Evolutionary conservation across 2,888 invertebrate genomes (phyloP), one percentile per base, ranked within the genome.

Genomic region (Erannis defoliaria): DNA sequence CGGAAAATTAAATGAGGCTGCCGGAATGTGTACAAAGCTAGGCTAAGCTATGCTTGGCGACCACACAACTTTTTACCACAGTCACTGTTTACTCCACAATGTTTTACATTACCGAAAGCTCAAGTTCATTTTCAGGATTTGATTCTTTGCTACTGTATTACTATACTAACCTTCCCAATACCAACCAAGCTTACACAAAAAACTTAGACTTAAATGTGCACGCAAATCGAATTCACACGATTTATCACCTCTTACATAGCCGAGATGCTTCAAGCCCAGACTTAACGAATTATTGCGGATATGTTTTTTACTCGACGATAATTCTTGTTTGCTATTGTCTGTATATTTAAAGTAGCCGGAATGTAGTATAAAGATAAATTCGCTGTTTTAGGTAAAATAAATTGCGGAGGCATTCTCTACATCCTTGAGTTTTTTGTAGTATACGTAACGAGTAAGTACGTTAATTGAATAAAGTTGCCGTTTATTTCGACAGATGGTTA

Each of bases 291-390:
- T 45, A 58, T 53, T 40, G 53, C 59, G 59, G 59, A 59, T 59
- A 40, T 48, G 46, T 61, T 61, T 60, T 61, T 61, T 50, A 35
- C 35, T 16, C 9, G 18, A 21, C 40, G 9, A 49, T 54, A 54
- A 54, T 40, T 58, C 38, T 26, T 60, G 40, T 58, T 38, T 49
- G 49, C 60, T 55, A 55, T 61, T 55, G 60, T 60, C 6, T 50
- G 54, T 19, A 49, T 60, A 55, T 60, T 49, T 50, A 50, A 43
- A 45, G 26, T 55, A 51, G 55, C 50, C 51, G 55, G 60, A 55
- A 45, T 29, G 37, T 26, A 38, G 23, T 21, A 35, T 31, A 33
- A 40, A 26, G 18, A 40, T 49, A 50, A 54, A 31, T 53, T 46
- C 38, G 12, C 29, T 29, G n/a, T 38, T 55, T 61, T 50, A 14